Conservation (phyloP, 2,113 vertebrate species). For the Onychorhynchus coronatus region DNA sequence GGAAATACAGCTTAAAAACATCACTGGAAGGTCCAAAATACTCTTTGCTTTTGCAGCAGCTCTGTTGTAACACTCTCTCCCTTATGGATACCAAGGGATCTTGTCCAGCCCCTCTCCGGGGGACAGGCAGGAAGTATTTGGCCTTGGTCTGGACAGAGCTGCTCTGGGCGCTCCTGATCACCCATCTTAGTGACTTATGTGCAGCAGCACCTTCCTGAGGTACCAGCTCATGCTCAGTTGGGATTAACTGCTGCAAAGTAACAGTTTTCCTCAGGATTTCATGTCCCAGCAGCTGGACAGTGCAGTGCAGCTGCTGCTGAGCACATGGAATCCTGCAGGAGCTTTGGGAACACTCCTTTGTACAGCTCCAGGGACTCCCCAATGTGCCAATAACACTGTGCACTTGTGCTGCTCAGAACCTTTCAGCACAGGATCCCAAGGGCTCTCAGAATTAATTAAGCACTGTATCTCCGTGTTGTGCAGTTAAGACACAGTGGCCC, state of each 20-base stretch:
- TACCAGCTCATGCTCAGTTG: not conserved
- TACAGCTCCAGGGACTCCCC: not conserved
- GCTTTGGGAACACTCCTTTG: not conserved
- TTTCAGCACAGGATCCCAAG: not conserved
- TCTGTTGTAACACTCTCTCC: not conserved
- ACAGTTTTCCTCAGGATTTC: not conserved
- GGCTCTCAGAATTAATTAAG: not conserved
- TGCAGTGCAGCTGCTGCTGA: not conserved
- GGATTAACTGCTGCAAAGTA: not conserved
- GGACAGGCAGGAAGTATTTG: not conserved
- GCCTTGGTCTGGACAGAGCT: not conserved
- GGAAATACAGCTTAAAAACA: not conserved
- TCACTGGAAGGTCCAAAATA: not conserved
- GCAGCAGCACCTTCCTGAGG: not conserved
- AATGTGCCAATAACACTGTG: fast-evolving
- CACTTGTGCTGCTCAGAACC: not conserved
- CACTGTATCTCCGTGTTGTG: not conserved
- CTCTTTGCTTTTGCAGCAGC: not conserved
- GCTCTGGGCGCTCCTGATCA: not conserved
- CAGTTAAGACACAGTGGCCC: not conserved
- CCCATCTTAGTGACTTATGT: fast-evolving
- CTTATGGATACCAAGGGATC: not conserved
- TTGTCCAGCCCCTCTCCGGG: not conserved
- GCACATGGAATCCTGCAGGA: not conserved
- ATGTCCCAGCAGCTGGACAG: not conserved